These are phyloP conservation scores for Mormyrus proboscirostris DNA, from an alignment of 2,797 vertebrate species.

Conservation along the genomic window DNA sequence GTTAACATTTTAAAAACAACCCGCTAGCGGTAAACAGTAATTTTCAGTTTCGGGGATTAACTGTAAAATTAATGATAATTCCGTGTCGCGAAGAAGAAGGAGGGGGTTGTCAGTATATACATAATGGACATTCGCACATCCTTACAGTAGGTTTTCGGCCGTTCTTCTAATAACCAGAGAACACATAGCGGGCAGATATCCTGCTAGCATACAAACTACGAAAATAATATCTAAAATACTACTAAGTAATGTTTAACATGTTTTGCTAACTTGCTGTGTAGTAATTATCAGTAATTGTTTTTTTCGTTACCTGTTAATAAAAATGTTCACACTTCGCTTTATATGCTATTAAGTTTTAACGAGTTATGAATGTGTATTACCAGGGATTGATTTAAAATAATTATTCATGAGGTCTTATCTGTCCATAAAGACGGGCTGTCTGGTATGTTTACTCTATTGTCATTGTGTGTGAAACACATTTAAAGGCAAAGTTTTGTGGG, in stretches of 20 bases:
- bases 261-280: background rate
- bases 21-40: background rate
- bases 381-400: background rate
- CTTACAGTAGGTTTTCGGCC: slow-evolving; percentile 24
- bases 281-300: background rate
- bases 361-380: background rate
- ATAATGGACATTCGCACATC: slow-evolving; percentile 25
- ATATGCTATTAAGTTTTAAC: background rate
- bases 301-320: background rate
- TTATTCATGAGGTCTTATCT: background rate
- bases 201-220: background rate
- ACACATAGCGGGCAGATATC: background rate
- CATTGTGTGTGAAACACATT: background rate
- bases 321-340: background rate
- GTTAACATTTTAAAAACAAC: background rate
- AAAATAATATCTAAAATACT: background rate
- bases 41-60: background rate
- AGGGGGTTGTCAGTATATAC: background rate
- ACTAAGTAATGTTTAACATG: background rate
- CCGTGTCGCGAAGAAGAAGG: background rate
- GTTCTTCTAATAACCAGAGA: background rate
- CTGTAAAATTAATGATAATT: background rate
- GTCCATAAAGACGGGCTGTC: background rate
- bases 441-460: background rate
- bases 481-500: background rate